A percentile compares a stretch with the other conserved stretches of the same genome.
phyloP scores from a whole-genome alignment of 2,888 invertebrate species.

The Mesodorylaimus sp. region DNA sequence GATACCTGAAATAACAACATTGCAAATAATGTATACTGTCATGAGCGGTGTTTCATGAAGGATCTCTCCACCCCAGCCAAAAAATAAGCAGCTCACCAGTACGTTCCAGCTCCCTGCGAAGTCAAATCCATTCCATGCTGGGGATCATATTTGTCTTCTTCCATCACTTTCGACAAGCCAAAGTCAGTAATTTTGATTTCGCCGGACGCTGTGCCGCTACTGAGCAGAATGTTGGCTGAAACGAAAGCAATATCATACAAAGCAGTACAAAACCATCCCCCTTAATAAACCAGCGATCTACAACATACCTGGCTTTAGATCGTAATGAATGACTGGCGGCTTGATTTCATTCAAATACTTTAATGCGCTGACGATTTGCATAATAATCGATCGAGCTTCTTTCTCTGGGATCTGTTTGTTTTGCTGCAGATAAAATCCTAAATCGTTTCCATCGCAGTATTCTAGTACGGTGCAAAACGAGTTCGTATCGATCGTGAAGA shows the following conservation, averaged over 20 bases:
- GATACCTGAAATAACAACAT: slow-evolving; percentile 69
- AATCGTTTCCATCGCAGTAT: slow-evolving; percentile 99
- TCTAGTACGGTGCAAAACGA: slow-evolving; percentile 99
- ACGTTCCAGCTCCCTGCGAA: slow-evolving; percentile 98
- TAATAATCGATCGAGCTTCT: slow-evolving; percentile 94
- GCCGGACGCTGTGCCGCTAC: slow-evolving; percentile 90
- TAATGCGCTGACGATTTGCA: slow-evolving; percentile 97
- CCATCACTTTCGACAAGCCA: slow-evolving; percentile 97
- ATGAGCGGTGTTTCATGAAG: no score
- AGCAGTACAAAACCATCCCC: no score
- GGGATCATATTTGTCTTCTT: slow-evolving; percentile 92
- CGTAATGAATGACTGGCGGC: slow-evolving; percentile 98
- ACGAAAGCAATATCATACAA: no score
- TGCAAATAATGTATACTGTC: no score
- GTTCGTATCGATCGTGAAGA: slow-evolving; percentile 99
- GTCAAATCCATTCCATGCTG: slow-evolving; percentile 93
- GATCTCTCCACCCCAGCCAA: no score
- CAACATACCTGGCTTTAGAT: slow-evolving; percentile 75
- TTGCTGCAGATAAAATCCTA: slow-evolving; percentile 99
- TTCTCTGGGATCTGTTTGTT: slow-evolving; percentile 79
- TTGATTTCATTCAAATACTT: slow-evolving; percentile 99
- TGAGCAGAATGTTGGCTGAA: slow-evolving; percentile 74
- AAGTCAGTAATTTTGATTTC: slow-evolving; percentile 99
- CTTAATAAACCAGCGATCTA: no score
- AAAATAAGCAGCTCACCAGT: no score